Evolutionary conservation across 2,113 vertebrate species (phyloP).

Genomic region (Nycticebus coucang): DNA sequence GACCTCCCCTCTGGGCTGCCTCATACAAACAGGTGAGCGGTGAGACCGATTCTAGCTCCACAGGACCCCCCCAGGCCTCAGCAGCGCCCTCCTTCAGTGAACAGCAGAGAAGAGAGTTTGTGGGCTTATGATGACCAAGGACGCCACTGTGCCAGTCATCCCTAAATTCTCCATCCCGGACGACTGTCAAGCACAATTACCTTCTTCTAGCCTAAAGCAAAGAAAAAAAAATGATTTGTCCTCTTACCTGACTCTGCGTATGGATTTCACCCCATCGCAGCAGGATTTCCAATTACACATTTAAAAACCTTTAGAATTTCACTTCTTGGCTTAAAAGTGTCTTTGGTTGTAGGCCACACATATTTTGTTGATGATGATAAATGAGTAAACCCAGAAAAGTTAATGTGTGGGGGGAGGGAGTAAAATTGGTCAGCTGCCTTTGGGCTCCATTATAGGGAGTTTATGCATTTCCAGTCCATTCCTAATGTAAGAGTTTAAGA

Average conservation of each 20-base stretch:
- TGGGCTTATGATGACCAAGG: neutral
- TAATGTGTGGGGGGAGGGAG: neutral
- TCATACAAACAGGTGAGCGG: fast-evolving
- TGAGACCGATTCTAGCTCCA: neutral
- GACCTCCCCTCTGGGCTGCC: neutral
- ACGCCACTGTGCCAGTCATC: neutral
- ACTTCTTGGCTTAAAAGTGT: neutral
- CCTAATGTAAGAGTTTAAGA: neutral
- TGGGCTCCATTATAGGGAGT: neutral
- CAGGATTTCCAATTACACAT: neutral
- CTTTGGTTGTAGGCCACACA: neutral
- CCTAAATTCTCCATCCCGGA: neutral
- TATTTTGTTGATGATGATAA: neutral
- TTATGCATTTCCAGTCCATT: constrained; percentile 15
- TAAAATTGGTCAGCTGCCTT: neutral
- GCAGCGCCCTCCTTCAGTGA: neutral
- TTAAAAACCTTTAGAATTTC: constrained; percentile 3
- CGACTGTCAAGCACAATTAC: neutral
- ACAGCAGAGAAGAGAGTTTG: neutral
- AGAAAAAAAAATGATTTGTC: neutral
- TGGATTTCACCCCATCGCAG: constrained; percentile 15
- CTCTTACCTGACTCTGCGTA: too few species aligned
- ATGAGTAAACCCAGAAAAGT: constrained; percentile 22
- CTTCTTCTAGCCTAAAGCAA: neutral
- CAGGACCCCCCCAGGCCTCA: neutral